Conservation (phyloP, 2,113 vertebrate genomes). For the Leptobrachium ailaonicum region DNA sequence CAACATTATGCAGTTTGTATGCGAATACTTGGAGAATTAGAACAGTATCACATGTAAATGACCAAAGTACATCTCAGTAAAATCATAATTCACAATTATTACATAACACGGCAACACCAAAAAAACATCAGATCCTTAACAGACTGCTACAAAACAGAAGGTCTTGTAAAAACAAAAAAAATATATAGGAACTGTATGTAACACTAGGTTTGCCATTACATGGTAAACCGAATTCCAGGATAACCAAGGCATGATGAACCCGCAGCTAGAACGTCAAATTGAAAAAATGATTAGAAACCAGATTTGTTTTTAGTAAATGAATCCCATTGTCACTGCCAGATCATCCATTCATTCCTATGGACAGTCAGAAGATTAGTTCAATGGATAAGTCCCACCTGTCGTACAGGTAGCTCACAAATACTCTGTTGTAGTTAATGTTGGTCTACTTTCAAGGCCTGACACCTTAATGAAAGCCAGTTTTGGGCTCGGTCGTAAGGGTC, state of each 20-base stretch:
- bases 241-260: background rate
- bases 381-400: background rate
- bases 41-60: too few species aligned
- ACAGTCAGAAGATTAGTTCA: background rate
- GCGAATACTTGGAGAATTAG: too few species aligned
- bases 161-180: background rate
- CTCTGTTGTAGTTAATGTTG: background rate
- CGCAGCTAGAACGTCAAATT: background rate
- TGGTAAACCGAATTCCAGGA: background rate
- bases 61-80: conserved; percentile 21
- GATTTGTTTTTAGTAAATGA: background rate
- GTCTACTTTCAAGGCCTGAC: background rate
- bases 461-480: background rate
- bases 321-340: background rate
- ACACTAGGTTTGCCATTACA: background rate
- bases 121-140: conserved; percentile 8
- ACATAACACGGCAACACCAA: conserved; percentile 39
- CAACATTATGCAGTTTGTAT: too few species aligned
- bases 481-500: background rate
- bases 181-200: background rate
- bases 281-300: background rate
- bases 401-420: background rate
- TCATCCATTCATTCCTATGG: background rate
- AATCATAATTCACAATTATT: conserved; percentile 31
- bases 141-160: background rate